Conservation (phyloP, 1,140 invertebrate species). For the Tribolium castaneum region DNA sequence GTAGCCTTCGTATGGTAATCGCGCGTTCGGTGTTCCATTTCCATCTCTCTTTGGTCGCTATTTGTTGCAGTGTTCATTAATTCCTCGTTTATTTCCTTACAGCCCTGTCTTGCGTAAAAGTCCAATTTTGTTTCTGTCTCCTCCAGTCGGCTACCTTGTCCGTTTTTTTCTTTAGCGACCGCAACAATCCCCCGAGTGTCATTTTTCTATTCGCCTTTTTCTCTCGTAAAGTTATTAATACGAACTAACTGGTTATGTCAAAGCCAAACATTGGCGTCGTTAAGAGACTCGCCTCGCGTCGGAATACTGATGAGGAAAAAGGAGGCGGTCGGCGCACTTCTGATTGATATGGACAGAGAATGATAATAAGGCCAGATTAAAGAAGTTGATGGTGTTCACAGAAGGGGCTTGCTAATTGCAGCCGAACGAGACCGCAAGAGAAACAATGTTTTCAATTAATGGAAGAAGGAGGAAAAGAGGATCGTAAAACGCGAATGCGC, state of each 20-base stretch:
- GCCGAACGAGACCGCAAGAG: conserved; percentile 50
- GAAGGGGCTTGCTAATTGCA: conserved; percentile 45
- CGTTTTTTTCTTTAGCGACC: conserved; percentile 45
- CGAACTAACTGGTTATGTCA: conserved; percentile 66
- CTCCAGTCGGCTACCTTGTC: background rate
- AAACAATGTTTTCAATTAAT: conserved; percentile 59
- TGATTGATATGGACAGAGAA: conserved; percentile 63
- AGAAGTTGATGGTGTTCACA: conserved; percentile 51
- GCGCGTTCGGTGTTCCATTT: background rate
- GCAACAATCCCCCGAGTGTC: conserved; percentile 54
- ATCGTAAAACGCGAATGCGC: conserved; percentile 52
- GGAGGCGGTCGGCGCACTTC: conserved; percentile 47
- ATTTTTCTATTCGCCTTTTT: conserved; percentile 64
- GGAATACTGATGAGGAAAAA: conserved; percentile 64
- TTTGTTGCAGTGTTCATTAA: background rate
- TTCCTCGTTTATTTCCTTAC: background rate
- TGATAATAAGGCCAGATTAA: conserved; percentile 61
- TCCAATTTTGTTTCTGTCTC: background rate
- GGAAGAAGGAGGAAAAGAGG: conserved; percentile 36
- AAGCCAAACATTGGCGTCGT: conserved; percentile 64
- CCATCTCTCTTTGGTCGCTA: background rate
- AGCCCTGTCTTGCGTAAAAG: background rate
- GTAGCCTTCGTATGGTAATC: background rate
- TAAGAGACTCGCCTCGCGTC: conserved; percentile 56
- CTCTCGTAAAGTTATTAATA: conserved; percentile 64